Conservation (phyloP, 1,140 invertebrate species). For the Drosophila equinoxialis region DNA sequence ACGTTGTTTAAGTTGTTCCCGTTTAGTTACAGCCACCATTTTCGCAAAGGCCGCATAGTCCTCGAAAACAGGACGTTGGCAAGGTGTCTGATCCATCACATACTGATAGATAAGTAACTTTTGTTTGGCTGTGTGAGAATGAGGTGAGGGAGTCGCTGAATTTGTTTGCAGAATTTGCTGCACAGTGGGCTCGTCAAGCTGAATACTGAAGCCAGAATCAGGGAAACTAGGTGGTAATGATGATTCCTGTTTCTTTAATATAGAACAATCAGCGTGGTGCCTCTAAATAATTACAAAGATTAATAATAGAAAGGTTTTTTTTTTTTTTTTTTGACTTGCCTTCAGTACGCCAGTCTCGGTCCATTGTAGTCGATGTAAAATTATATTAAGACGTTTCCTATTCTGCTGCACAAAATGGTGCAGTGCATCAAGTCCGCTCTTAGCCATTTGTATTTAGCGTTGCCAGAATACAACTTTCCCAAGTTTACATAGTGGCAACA, state of each 20-base stretch:
- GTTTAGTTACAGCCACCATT: conserved; percentile 56
- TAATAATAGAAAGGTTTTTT: neutral
- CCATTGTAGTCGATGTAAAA: conserved; percentile 49
- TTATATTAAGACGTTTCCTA: conserved; percentile 23
- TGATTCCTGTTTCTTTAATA: conserved; percentile 2
- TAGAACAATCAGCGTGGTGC: neutral
- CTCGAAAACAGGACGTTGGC: conserved; percentile 24
- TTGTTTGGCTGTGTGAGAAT: conserved; percentile 32
- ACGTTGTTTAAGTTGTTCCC: conserved; percentile 48
- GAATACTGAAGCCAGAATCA: conserved; percentile 20
- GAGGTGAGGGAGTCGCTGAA: neutral
- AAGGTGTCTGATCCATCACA: conserved; percentile 41
- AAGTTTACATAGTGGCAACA: neutral
- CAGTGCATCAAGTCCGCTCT: conserved; percentile 1
- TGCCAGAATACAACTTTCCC: neutral
- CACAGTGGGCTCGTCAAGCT: conserved; percentile 14
- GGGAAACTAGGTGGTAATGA: conserved; percentile 27
- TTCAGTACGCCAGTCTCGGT: conserved; percentile 42
- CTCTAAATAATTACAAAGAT: neutral
- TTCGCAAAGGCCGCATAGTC: conserved; percentile 46
- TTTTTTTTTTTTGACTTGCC: conserved; percentile 19
- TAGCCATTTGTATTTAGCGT: neutral
- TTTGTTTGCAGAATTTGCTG: conserved; percentile 28
- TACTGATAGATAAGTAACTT: conserved; percentile 63
- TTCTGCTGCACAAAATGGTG: conserved; percentile 27